A percentile compares a stretch with the other conserved stretches of the same genome.
These are phyloP conservation scores for Actinernus sp. DNA, from an alignment of 92 coral and sea anemone species.

Conservation along the genomic window DNA sequence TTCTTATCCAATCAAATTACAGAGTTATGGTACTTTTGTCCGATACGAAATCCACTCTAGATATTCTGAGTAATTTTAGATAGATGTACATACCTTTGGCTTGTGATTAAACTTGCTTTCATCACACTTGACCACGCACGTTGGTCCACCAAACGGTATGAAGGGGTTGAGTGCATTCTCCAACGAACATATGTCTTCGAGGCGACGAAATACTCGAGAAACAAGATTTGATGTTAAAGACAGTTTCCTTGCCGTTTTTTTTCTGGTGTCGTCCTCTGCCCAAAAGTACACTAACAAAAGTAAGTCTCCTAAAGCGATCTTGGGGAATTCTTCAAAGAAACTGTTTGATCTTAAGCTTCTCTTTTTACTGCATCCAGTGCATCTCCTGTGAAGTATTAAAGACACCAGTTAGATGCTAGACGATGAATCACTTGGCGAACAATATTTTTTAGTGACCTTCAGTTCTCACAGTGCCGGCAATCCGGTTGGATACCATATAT, in stretches of 20 bases:
- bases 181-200: slow-evolving; percentile 42
- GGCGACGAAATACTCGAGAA: slow-evolving; percentile 3
- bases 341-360: slow-evolving; percentile 40
- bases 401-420: too few species aligned
- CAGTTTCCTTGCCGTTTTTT: slow-evolving; percentile 8
- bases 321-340: slow-evolving; percentile 40
- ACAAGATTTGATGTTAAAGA: slow-evolving; percentile 22
- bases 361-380: slow-evolving; percentile 30
- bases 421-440: too few species aligned
- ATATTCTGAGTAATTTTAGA: too few species aligned
- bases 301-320: slow-evolving; percentile 18
- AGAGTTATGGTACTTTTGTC: too few species aligned
- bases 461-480: too few species aligned
- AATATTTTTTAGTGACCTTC: too few species aligned
- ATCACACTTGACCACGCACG: slow-evolving; percentile 19
- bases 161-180: slow-evolving; percentile 14
- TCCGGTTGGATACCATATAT: too few species aligned
- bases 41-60: too few species aligned
- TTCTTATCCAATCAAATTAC: too few species aligned
- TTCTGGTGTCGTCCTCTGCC: slow-evolving; percentile 25
- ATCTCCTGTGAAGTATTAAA: slow-evolving; percentile 25
- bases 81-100: slow-evolving; percentile 36
- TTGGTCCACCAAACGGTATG: slow-evolving; percentile 54
- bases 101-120: too few species aligned
- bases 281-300: slow-evolving; percentile 31